phyloP scores from a whole-genome alignment of 2,888 invertebrate species.

The Phorcus lineatus region DNA sequence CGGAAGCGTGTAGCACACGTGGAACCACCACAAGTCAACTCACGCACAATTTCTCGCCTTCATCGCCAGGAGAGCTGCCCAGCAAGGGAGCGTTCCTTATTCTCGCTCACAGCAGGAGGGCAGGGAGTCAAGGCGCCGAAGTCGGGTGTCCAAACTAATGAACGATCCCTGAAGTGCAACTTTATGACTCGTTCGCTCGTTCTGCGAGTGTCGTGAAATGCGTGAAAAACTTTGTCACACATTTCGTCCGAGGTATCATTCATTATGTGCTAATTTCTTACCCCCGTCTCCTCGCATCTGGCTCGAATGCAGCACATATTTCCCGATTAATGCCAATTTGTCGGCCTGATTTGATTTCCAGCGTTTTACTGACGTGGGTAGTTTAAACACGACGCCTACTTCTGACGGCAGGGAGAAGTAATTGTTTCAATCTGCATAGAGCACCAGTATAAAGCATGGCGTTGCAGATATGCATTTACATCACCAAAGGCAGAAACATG shows the following conservation, averaged over 20 bases:
- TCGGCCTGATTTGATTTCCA: conserved; percentile 10
- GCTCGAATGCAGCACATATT: conserved; percentile 22
- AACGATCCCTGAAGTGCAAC: background rate
- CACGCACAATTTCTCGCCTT: background rate
- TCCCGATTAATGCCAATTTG: conserved; percentile 23
- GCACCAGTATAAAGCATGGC: background rate
- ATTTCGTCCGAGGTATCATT: background rate
- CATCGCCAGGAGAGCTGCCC: background rate
- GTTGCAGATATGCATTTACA: background rate
- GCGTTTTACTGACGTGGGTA: background rate
- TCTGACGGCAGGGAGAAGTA: conserved; percentile 7
- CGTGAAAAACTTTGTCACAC: conserved; percentile 30
- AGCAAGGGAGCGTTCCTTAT: background rate
- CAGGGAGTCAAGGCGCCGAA: background rate
- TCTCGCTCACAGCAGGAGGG: background rate
- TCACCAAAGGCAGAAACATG: too few relatives aligned
- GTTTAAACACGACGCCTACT: conserved; percentile 16
- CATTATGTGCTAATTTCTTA: conserved; percentile 24
- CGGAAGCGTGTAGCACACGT: background rate
- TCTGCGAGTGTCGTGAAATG: conserved; percentile 1
- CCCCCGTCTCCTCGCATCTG: background rate
- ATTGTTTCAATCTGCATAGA: conserved; percentile 6
- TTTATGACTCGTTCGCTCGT: conserved; percentile 18
- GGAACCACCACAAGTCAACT: conserved; percentile 6
- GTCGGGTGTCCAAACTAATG: conserved; percentile 12